Conservation (phyloP, 2,113 vertebrate genomes). For the Perca schrenkii region DNA sequence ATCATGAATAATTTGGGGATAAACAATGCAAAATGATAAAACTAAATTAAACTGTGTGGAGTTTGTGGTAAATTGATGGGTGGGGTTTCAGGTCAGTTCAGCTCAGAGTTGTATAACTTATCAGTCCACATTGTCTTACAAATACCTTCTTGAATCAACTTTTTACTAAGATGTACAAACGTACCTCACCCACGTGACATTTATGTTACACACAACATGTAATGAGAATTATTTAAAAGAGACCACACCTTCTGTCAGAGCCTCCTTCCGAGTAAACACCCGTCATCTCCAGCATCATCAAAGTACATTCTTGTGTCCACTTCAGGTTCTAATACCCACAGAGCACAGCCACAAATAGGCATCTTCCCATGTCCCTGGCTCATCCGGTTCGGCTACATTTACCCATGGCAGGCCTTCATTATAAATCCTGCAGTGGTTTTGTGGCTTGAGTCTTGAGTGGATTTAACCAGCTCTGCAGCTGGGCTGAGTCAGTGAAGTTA, state of each 20-base stretch:
- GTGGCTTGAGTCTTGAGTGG: slow-evolving; percentile 34
- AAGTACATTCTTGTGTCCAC: slow-evolving; percentile 19
- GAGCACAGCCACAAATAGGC: slow-evolving; percentile 32
- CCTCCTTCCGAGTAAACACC: slow-evolving; percentile 7
- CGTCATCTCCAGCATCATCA: slow-evolving; percentile 4
- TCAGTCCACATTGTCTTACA: neutral
- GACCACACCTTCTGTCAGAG: neutral
- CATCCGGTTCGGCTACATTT: slow-evolving; percentile 33
- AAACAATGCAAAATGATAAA: neutral
- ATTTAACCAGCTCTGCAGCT: slow-evolving; percentile 44
- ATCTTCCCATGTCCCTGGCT: slow-evolving; percentile 23
- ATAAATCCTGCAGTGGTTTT: slow-evolving; percentile 53
- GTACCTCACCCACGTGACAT: neutral
- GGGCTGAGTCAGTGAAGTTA: slow-evolving; percentile 47
- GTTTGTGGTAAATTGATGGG: neutral
- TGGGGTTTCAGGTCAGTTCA: neutral
- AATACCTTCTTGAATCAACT: neutral
- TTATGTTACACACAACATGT: slow-evolving; percentile 2
- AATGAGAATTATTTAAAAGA: neutral
- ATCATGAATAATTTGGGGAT: slow-evolving; percentile 28
- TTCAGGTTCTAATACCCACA: slow-evolving; percentile 28
- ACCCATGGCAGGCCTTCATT: slow-evolving; percentile 48
- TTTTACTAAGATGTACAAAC: neutral
- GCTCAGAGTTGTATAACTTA: neutral
- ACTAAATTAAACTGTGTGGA: neutral